Conservation (phyloP, 1,140 invertebrate species). For the Metopolophium dirhodum region DNA sequence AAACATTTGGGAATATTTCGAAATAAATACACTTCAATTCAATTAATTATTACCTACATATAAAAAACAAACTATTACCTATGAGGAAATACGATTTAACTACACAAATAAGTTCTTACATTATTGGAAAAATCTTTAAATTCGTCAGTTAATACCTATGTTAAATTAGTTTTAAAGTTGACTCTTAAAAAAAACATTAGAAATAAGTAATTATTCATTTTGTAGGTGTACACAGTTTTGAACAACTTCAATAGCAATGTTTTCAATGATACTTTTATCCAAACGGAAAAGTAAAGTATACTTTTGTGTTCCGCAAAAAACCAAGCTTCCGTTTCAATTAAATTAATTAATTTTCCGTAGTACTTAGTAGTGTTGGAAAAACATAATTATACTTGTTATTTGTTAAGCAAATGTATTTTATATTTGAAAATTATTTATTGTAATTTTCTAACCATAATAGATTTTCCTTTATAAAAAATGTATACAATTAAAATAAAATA, state of each 20-base stretch:
- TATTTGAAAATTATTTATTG: background rate
- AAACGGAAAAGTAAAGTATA: background rate
- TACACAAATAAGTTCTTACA: background rate
- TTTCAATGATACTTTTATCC: background rate
- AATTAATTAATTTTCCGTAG: conserved; percentile 5
- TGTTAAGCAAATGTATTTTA: background rate
- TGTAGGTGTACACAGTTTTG: background rate
- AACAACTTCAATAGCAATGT: background rate
- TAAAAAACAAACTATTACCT: background rate
- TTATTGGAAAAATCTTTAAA: background rate
- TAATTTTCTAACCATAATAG: background rate
- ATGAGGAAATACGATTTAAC: background rate
- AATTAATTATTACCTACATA: background rate
- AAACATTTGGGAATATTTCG: background rate
- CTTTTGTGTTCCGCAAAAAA: background rate
- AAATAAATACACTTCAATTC: background rate
- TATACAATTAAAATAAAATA: background rate
- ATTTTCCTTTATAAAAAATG: background rate
- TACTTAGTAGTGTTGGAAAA: background rate
- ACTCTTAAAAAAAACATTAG: background rate
- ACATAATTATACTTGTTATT: background rate
- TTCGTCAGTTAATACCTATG: background rate
- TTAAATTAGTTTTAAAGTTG: background rate
- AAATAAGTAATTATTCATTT: conserved; percentile 15
- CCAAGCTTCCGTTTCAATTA: background rate